These are phyloP conservation scores for Tokudaia tokunoshimensis DNA, from an alignment of 2,797 vertebrate species.

Conservation along the genomic window DNA sequence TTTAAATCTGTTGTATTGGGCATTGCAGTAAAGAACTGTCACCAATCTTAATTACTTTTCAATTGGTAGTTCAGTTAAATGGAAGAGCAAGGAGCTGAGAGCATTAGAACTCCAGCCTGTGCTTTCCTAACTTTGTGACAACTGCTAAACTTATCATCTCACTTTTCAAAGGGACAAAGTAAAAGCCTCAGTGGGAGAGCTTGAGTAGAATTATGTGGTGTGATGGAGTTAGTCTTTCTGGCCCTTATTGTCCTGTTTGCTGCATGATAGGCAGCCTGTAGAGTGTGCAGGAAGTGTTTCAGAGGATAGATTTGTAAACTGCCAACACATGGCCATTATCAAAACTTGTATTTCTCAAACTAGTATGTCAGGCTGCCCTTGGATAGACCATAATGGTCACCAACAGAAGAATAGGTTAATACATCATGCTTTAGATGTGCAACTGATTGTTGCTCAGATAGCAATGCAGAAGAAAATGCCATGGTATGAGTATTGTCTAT, in stretches of 20 bases:
- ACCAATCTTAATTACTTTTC: slow-evolving; percentile 65
- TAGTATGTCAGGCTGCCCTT: not conserved
- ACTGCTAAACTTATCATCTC: not conserved
- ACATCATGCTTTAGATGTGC: not conserved
- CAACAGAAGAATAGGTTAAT: slow-evolving; percentile 7
- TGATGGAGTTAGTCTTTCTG: not conserved
- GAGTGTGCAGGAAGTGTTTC: not conserved
- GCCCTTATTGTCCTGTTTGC: not conserved
- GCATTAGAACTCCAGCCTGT: not conserved
- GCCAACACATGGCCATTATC: not conserved
- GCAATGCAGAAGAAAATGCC: not conserved
- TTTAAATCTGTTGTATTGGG: not conserved
- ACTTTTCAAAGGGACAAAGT: not conserved
- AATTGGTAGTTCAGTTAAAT: slow-evolving; percentile 21
- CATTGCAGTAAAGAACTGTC: not conserved
- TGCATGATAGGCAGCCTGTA: not conserved
- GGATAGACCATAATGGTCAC: not conserved
- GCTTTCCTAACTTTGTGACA: not conserved
- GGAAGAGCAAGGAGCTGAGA: not conserved
- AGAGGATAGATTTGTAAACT: slow-evolving; percentile 42
- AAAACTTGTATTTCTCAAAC: not conserved
- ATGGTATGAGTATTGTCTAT: not conserved
- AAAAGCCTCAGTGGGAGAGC: not conserved
- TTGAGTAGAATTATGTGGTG: not conserved
- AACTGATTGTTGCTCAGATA: slow-evolving; percentile 14